Conservation (phyloP, 2,888 invertebrate species). For the Eustalomyia histrio region DNA sequence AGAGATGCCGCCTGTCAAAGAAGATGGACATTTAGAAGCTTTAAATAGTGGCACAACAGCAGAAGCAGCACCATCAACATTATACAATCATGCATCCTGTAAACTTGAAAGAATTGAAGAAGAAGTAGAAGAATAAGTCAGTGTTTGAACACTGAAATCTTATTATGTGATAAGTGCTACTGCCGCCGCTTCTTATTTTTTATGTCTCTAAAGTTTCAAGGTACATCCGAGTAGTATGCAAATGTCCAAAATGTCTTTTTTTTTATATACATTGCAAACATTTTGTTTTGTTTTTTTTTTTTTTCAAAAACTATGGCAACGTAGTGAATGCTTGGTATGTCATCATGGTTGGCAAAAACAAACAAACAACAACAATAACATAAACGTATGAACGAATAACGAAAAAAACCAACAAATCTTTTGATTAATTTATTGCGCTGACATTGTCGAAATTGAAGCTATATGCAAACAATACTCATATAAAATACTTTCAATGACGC, state of each 20-base stretch:
- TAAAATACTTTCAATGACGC: conserved; percentile 65
- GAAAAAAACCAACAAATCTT: conserved; percentile 58
- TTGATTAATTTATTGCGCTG: conserved; percentile 68
- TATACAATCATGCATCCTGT: conserved; percentile 38
- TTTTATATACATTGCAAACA: conserved; percentile 28
- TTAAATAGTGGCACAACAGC: conserved; percentile 58
- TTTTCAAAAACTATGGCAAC: neutral
- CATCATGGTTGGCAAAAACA: neutral
- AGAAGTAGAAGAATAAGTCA: conserved; percentile 47
- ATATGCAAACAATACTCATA: conserved; percentile 63
- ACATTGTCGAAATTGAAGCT: conserved; percentile 66
- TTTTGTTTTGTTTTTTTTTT: too few species aligned
- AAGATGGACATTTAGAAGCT: conserved; percentile 65
- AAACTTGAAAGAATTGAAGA: conserved; percentile 4
- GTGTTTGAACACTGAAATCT: conserved; percentile 62
- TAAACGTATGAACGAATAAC: conserved; percentile 33
- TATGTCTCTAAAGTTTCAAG: neutral
- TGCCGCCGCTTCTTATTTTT: conserved; percentile 24
- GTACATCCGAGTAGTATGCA: conserved; percentile 49
- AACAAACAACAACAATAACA: neutral
- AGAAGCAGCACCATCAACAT: conserved; percentile 21
- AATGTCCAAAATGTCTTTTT: conserved; percentile 63
- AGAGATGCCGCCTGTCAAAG: conserved; percentile 64
- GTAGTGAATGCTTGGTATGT: neutral
- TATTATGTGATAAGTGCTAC: conserved; percentile 61